These are phyloP conservation scores for Venustaconcha ellipsiformis DNA, from an alignment of 1,140 invertebrate genomes.

Conservation along the genomic window DNA sequence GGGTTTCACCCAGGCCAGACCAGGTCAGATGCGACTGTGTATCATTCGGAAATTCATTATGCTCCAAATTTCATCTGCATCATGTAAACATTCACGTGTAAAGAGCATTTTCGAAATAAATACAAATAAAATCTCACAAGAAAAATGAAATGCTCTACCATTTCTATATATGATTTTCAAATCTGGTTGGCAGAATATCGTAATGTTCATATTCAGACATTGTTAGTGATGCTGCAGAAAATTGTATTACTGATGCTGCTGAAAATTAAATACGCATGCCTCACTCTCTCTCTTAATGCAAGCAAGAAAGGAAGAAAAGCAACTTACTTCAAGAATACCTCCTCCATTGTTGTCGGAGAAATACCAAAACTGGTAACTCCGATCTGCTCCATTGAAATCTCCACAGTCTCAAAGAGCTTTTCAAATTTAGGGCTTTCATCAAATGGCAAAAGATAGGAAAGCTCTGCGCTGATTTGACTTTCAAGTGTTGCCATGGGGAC, in stretches of 20 bases:
- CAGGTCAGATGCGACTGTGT: no score
- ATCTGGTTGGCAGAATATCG: no score
- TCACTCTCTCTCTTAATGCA: neutral
- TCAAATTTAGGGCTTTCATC: slow-evolving; percentile 56
- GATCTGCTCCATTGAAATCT: slow-evolving; percentile 73
- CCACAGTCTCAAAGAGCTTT: slow-evolving; percentile 76
- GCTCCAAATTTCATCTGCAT: no score
- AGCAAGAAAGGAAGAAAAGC: neutral
- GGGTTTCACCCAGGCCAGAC: no score
- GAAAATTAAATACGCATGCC: neutral
- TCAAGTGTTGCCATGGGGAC: slow-evolving; percentile 54
- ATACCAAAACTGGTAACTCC: slow-evolving; percentile 82
- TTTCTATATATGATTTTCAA: no score
- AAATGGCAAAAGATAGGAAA: slow-evolving; percentile 62
- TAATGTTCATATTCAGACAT: no score
- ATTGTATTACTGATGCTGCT: no score
- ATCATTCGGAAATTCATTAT: no score
- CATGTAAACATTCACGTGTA: no score
- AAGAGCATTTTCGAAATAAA: no score
- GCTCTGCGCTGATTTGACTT: slow-evolving; percentile 30
- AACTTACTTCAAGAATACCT: slow-evolving; percentile 80
- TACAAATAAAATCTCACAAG: no score
- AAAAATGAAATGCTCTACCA: no score
- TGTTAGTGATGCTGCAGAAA: neutral
- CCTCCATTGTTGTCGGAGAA: slow-evolving; percentile 71